Evolutionary conservation across 1,140 invertebrate species (phyloP).

Genomic region (Cydia pomonella): DNA sequence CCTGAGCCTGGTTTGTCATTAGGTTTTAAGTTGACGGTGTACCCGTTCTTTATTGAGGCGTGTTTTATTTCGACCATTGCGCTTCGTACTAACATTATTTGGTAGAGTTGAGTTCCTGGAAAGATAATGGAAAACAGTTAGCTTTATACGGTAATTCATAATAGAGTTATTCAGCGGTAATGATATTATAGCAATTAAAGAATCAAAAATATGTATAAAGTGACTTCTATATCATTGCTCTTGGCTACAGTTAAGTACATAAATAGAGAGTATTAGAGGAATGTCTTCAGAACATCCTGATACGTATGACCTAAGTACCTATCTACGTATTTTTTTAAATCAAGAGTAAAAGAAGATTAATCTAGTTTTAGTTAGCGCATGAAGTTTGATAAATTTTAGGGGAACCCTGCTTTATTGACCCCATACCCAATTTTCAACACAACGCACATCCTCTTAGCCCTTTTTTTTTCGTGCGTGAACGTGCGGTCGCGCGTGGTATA

Average conservation of each 20-base stretch:
- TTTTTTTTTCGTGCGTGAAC: no score
- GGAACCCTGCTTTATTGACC: no score
- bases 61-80: constrained; percentile 56
- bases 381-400: no score
- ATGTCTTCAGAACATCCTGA: neutral
- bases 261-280: no score
- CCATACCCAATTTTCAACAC: no score
- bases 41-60: constrained; percentile 40
- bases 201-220: neutral
- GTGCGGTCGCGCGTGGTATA: no score
- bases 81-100: constrained; percentile 58
- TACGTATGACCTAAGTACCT: neutral
- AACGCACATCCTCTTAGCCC: no score
- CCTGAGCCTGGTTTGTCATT: neutral
- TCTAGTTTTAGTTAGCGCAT: no score
- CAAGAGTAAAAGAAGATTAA: no score
- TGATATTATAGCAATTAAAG: neutral
- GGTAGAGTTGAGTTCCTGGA: constrained; percentile 59
- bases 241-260: no score
- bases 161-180: neutral
- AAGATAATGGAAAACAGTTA: constrained; percentile 26
- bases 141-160: neutral
- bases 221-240: no score
- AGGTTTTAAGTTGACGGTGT: constrained; percentile 15
- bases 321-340: no score